These are phyloP conservation scores for Melospiza georgiana DNA, from an alignment of 2,113 vertebrate genomes.

Conservation along the genomic window DNA sequence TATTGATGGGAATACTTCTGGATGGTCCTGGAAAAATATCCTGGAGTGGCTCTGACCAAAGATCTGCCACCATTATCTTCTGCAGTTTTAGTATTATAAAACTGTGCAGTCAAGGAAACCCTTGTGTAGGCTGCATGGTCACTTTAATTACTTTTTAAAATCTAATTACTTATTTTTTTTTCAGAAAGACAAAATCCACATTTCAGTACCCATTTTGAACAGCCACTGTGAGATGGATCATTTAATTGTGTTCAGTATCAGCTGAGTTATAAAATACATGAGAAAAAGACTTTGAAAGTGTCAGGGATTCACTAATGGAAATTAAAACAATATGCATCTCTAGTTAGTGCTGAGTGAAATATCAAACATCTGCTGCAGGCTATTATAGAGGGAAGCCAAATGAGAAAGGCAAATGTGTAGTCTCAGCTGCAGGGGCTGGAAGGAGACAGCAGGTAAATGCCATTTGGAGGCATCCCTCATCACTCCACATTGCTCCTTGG, in stretches of 20 bases:
- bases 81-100: background rate
- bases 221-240: background rate
- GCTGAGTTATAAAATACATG: background rate
- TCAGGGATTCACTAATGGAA: background rate
- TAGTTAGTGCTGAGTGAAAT: background rate
- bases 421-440: background rate
- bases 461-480: background rate
- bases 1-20: background rate
- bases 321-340: background rate
- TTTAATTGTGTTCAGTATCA: background rate
- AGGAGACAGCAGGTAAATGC: background rate
- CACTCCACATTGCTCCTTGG: background rate
- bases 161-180: background rate
- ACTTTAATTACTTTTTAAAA: background rate
- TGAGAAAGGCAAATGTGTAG: background rate
- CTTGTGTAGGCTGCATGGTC: background rate
- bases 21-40: background rate
- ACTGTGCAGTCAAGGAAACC: background rate
- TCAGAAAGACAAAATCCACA: background rate
- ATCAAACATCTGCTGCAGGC: conserved; percentile 23
- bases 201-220: background rate
- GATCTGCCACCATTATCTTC: background rate
- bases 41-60: background rate
- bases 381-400: background rate
- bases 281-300: background rate